Evolutionary conservation across 1,140 invertebrate species (phyloP).

Genomic region (Whitmania pigra): DNA sequence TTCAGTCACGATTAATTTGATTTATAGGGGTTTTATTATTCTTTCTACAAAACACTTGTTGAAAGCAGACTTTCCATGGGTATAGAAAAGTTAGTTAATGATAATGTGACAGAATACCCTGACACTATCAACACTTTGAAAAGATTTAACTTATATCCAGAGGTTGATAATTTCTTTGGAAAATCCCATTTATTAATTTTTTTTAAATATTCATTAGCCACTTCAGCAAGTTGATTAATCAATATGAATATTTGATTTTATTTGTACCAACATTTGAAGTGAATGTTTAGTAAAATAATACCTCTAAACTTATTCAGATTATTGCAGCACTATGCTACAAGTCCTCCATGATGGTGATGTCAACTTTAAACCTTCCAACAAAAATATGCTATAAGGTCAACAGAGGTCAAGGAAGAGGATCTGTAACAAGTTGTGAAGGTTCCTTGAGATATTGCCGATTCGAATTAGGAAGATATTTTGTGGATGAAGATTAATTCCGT

Average conservation of each 20-base stretch:
- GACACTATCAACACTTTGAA: constrained; percentile 1
- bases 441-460: not conserved
- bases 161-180: not conserved
- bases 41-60: not conserved
- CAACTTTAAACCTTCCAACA: not conserved
- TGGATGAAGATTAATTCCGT: too few species aligned
- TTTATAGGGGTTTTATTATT: not conserved
- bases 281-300: not conserved
- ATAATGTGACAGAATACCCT: not conserved
- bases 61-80: not conserved
- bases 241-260: too few species aligned
- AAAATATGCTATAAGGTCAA: constrained; percentile 12
- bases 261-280: not conserved
- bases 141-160: constrained; percentile 11
- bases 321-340: not conserved
- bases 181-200: not conserved
- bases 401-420: not conserved
- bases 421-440: constrained; percentile 11
- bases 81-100: not conserved
- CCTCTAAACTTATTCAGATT: not conserved
- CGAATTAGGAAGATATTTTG: not conserved
- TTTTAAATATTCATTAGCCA: too few species aligned
- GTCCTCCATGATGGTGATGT: not conserved
- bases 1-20: not conserved
- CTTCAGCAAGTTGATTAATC: too few species aligned